Base-by-base conservation (phyloP, 2,888 invertebrate species). In the Eupithecia subfuscata region DNA sequence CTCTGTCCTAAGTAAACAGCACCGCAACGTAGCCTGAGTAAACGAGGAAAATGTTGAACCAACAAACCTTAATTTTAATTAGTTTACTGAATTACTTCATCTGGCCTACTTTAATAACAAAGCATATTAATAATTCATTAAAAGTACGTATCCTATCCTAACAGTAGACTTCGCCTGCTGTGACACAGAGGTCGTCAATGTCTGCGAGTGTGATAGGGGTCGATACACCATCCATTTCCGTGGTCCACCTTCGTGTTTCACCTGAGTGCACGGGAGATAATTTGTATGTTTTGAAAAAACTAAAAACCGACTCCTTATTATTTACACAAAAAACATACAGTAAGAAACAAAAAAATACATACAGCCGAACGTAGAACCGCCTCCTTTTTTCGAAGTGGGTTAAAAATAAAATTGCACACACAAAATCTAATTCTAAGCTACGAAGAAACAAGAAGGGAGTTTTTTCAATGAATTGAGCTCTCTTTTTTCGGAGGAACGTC, bases 1-100 rank as follows among this genome's bases (percentile, higher is more conserved):
- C 34, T 74, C 71, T 69, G 75, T 81, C 81, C 83, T 83, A 80
- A 81, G 78, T 79, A 81, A 82, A 82, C 80, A 75, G n/a, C 52
- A 60, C 75, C 52, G 77, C 18, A 67, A 74, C 63, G 72, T 56
- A 48, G 45, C 78, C 80, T 81, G 79, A 79, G 77, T 77, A 77
- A 79, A 80, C 73, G 68, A 67, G 52, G 70, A 70, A 60, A 79
- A 72, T 75, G 75, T 76, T 76, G 34, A 71, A 75, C 74, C 73
- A 40, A 77, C 78, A 70, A 9, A 69, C 77, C 72, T 74, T 77
- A 64, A 69, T 72, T 80, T 77, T 75, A 73, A 74, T 78, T 74
- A 73, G 68, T 74, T 78, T 71, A 74, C 48, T 22, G 18, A 37
- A 34, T 64, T 64, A 64, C 67, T 67, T 70, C 37, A 67, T 67